Percentiles rank a stretch among this genome's conserved stretches.
Evolutionary conservation across 1,140 invertebrate genomes (phyloP).

Genomic region (Bombus sibiricus): DNA sequence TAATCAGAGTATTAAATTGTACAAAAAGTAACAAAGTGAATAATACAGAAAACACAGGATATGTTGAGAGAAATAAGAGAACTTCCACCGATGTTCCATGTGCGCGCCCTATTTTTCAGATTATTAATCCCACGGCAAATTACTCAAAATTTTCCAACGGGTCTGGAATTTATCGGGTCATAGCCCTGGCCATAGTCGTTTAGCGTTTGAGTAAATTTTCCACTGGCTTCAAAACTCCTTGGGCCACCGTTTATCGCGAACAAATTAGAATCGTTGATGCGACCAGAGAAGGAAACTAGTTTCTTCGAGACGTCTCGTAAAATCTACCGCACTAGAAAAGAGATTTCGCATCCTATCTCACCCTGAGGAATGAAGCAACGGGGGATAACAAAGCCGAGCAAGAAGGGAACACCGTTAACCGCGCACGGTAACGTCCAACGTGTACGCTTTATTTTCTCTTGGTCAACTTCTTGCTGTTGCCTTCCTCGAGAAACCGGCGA

Average conservation of each 20-base stretch:
- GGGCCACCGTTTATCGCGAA: slow-evolving; percentile 18
- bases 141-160: neutral
- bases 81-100: neutral
- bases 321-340: slow-evolving; percentile 11
- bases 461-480: neutral
- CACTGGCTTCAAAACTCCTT: neutral
- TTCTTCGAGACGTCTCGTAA: slow-evolving; percentile 28
- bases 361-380: neutral
- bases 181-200: neutral
- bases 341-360: slow-evolving; percentile 21
- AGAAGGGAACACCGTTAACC: slow-evolving; percentile 23
- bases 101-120: neutral
- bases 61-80: neutral
- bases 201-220: slow-evolving; percentile 19
- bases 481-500: neutral
- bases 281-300: slow-evolving; percentile 11
- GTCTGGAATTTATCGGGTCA: neutral
- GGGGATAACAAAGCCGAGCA: slow-evolving; percentile 17
- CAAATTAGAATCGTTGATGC: slow-evolving; percentile 37
- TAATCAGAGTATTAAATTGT: neutral
- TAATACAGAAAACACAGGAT: neutral
- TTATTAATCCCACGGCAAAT: slow-evolving; percentile 18
- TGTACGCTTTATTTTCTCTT: slow-evolving; percentile 19
- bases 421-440: slow-evolving; percentile 8
- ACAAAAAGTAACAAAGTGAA: neutral